Conservation (phyloP, 2,797 vertebrate species). For the Dendrocincla fuliginosa region DNA sequence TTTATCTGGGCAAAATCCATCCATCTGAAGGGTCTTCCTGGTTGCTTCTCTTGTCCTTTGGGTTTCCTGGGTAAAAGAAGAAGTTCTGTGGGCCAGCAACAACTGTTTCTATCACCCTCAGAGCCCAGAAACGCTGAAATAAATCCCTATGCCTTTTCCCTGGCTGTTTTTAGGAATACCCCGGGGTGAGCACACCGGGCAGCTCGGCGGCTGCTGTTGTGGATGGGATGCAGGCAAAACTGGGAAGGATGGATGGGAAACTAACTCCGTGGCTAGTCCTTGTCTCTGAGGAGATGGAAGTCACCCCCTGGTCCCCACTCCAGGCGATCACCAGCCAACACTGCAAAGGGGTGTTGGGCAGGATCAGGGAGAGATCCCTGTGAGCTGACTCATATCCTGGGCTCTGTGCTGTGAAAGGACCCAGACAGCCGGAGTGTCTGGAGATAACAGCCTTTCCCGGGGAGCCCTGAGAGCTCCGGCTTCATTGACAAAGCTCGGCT, state of each 20-base stretch:
- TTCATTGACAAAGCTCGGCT: constrained; percentile 52
- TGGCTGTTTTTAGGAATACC: not conserved
- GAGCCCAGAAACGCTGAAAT: not conserved
- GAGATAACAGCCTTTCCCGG: constrained; percentile 30
- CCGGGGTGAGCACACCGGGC: not conserved
- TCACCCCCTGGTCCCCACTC: not conserved
- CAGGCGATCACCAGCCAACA: not conserved
- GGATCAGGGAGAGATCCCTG: constrained; percentile 33
- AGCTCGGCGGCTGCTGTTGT: not conserved
- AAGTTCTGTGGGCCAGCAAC: rapidly evolving
- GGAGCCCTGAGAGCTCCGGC: constrained; percentile 32
- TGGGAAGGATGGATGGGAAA: not conserved
- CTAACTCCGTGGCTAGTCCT: not conserved
- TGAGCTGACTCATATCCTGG: constrained; percentile 68
- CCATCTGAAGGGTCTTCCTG: rapidly evolving
- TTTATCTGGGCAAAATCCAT: rapidly evolving
- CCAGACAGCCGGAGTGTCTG: constrained; percentile 55
- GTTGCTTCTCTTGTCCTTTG: not conserved
- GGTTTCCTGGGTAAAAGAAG: not conserved
- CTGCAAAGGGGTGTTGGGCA: not conserved
- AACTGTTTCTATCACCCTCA: rapidly evolving
- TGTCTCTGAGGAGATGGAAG: not conserved
- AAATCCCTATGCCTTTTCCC: not conserved
- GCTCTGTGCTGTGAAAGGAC: constrained; percentile 59
- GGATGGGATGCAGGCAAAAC: not conserved